These are phyloP conservation scores for Sinelater perroti DNA, from an alignment of 2,888 invertebrate genomes.

Conservation along the genomic window DNA sequence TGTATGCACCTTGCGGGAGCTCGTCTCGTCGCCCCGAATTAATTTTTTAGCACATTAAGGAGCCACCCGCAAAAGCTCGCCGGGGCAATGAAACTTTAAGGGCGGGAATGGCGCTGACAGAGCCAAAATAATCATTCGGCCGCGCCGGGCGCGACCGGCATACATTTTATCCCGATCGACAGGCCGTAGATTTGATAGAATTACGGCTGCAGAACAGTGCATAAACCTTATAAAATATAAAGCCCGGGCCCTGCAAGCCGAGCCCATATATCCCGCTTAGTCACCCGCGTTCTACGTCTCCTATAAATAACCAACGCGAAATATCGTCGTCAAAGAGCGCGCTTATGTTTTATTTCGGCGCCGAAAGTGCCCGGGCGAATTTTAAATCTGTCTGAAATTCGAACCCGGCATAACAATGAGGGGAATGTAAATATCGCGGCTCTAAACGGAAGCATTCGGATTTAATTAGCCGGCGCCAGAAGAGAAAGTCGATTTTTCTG, in stretches of 20 bases:
- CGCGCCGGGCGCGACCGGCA: constrained; percentile 17
- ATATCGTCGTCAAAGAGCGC: constrained; percentile 16
- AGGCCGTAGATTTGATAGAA: constrained; percentile 40
- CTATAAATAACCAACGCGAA: constrained; percentile 29
- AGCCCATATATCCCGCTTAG: constrained; percentile 36
- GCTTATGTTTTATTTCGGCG: constrained; percentile 12
- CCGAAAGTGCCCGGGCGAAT: constrained; percentile 4
- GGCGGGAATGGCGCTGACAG: constrained; percentile 25
- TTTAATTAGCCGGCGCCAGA: no score
- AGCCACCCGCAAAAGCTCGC: no score
- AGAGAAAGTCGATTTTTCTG: no score
- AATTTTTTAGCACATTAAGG: no score
- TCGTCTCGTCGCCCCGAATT: no score
- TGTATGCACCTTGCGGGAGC: no score
- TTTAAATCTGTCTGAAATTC: constrained; percentile 10
- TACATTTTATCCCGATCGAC: constrained; percentile 38
- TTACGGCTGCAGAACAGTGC: constrained; percentile 36
- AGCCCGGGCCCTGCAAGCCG: constrained; percentile 25
- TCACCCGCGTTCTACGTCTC: constrained; percentile 32
- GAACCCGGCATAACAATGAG: background rate
- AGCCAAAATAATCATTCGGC: constrained; percentile 28
- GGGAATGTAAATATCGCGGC: background rate
- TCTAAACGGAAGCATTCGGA: no score
- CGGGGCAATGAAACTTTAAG: constrained; percentile 22
- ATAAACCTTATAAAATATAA: constrained; percentile 40